Evolutionary conservation across 1,140 invertebrate species (phyloP).

Genomic region (Camponotus floridanus): DNA sequence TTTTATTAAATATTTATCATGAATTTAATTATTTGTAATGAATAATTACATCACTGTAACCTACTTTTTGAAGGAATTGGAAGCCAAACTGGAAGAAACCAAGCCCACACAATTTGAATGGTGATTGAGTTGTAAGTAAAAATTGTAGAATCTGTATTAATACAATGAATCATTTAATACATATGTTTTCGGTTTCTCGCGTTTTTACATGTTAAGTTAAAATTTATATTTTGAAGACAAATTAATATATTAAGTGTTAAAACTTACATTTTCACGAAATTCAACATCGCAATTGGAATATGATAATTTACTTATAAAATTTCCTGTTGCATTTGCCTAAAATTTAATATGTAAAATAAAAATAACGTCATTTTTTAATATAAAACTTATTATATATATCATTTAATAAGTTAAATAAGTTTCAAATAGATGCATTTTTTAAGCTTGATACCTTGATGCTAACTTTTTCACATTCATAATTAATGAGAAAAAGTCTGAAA

Average conservation of each 20-base stretch:
- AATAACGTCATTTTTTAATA: background rate
- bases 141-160: conserved; percentile 34
- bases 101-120: conserved; percentile 22
- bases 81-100: conserved; percentile 42
- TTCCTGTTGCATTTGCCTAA: background rate
- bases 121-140: background rate
- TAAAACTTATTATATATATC: background rate
- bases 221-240: background rate
- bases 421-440: too few relatives aligned
- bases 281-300: background rate
- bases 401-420: background rate
- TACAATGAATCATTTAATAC: background rate
- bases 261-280: conserved; percentile 15
- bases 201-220: background rate
- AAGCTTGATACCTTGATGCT: background rate
- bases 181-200: background rate
- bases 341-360: background rate
- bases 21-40: background rate
- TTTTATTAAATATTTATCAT: background rate
- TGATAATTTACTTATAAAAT: conserved; percentile 11
- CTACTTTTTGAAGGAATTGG: conserved; percentile 3
- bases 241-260: background rate
- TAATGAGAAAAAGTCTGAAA: background rate
- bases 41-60: background rate
- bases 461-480: conserved; percentile 3